phyloP scores from a whole-genome alignment of 2,113 vertebrate genomes.

The Poecile atricapillus region DNA sequence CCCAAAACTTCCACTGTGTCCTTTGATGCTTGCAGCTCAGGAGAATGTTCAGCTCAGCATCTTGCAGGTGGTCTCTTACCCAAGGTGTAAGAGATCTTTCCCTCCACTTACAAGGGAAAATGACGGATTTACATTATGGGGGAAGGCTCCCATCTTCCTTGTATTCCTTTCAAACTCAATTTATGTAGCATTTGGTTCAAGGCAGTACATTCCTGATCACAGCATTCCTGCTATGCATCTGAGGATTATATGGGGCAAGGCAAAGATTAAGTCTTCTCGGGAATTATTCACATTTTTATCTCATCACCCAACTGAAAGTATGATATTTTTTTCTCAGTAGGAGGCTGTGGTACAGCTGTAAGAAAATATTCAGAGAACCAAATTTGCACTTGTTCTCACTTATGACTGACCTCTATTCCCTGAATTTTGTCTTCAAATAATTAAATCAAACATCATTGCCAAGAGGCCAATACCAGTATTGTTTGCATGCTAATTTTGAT shows the following conservation, averaged over 20 bases:
- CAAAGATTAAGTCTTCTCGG: not conserved
- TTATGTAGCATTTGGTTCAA: constrained; percentile 33
- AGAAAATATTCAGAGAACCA: not conserved
- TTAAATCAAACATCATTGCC: not conserved
- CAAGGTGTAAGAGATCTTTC: not conserved
- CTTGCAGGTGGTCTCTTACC: not conserved
- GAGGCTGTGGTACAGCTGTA: not conserved
- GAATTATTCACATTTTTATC: not conserved
- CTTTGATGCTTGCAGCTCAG: constrained; percentile 14
- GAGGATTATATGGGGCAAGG: not conserved
- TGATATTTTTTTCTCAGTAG: not conserved
- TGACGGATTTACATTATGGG: not conserved
- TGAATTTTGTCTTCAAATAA: not conserved
- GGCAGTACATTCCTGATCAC: not conserved
- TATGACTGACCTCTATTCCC: not conserved
- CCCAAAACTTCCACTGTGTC: constrained; percentile 8
- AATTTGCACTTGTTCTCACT: not conserved
- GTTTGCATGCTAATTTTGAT: not conserved
- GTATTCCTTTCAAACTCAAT: not conserved
- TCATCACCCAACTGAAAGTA: not conserved
- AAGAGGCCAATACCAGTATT: not conserved
- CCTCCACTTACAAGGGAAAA: not conserved
- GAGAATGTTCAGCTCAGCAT: not conserved
- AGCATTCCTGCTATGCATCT: not conserved
- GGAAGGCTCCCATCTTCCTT: constrained; percentile 4